Base-by-base conservation (phyloP, 2,888 invertebrate genomes). In the Platerodrilus igneus region DNA sequence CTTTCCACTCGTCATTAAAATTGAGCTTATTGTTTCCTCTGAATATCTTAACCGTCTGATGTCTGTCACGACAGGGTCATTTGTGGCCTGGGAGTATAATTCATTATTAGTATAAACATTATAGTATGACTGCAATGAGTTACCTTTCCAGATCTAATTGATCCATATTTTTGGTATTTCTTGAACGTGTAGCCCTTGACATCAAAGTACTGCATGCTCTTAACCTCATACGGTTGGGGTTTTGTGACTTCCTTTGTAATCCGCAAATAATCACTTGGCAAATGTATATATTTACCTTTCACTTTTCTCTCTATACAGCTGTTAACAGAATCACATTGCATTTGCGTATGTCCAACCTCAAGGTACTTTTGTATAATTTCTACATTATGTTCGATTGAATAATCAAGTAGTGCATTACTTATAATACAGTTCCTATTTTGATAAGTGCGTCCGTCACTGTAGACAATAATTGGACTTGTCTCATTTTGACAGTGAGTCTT, bases 241-340 rank as follows among this genome's bases (percentile, higher is more conserved):
- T 41, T 44, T 3, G 3, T 9, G 2, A 23, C 23, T 16, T 32
- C 32, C 9, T 9, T n/a, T n/a, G 16, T n/a, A 6, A 23, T 17
- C 8, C 9, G 5, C 1, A 32, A 2, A 9, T 16, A 32, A 16
- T 32, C 32, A 8, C 16, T 17, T 2, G 32, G 32, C 6, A 32
- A 9, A 2, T 22, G 2, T 4, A 22, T 22, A 2, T 4, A 9
- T 27, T n/a, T 5, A 8, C 7, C 5, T 11, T 39, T 47, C 36
- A 27, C 29, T 14, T 50, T 57, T 25, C 51, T 43, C 45, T 64
- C 63, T 17, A 64, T 58, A 2, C 41, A 35, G 37, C 53, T 29
- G 47, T 65, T 61, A 1, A 58, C 56, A 1, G 54, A 57, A 41
- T 63, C 63, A 11, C 52, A 53, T 37, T 63, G 58, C 58, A 62